Evolutionary conservation across 2,888 invertebrate genomes (phyloP), one percentile per base, ranked within the genome.

Genomic region (Heteromyza rotundicornis): DNA sequence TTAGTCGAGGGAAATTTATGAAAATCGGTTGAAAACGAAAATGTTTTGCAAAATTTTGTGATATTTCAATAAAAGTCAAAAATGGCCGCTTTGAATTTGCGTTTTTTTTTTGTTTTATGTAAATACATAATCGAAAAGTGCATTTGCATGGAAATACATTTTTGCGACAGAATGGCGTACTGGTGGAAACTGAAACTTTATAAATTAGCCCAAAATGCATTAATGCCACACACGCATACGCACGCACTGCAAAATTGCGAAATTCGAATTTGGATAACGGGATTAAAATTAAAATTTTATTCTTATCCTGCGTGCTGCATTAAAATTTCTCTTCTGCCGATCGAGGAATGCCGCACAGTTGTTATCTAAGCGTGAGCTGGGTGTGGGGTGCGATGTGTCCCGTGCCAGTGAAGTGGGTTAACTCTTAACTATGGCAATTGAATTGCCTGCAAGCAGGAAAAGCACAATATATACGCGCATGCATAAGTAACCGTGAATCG

Each of bases 261-360:
- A 32, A 62, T 62, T 54, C 55, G 52, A 62, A 58, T 62, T 58
- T 20, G 59, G 63, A 62, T 62, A 63, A 63, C 58, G 27, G 63
- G 61, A 65, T 65, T 63, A 63, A 61, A 62, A 57, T 22, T 55
- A 47, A 65, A 63, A 59, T 63, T 60, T 16, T 62, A 59, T 57
- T 62, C 57, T 62, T 59, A 62, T 59, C 50, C 62, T 55, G 58
- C 16, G 60, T n/a, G 19, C 47, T 32, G 51, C 44, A 60, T 51
- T 63, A 59, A 65, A 63, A 65, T 59, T 65, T 40, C 60, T 14
- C 35, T 56, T 61, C 59, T 59, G 53, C 50, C 57, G 60, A 63
- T 59, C 54, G 60, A 40, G 35, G 49, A 51, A 50, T 47, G 36
- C 44, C 40, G 23, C 57, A 16, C 17, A 23, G 19, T 23, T 23